These are phyloP conservation scores for Micromesistius poutassou DNA, from an alignment of 2,797 vertebrate genomes.

Conservation along the genomic window DNA sequence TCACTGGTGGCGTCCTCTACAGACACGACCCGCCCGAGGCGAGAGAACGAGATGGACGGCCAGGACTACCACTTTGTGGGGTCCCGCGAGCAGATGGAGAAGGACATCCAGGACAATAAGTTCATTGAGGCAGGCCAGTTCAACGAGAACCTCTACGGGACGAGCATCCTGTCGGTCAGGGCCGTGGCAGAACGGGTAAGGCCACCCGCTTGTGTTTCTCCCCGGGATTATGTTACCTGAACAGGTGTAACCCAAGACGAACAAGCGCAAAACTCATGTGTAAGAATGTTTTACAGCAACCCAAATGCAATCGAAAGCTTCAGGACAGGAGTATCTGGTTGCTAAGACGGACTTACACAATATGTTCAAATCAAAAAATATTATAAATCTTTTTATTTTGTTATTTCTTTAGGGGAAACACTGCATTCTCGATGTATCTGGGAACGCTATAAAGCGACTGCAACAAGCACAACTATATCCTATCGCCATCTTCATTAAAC, in stretches of 20 bases:
- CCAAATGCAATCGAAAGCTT: not conserved
- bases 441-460: conserved; percentile 98
- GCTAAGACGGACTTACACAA: not conserved
- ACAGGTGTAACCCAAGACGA: not conserved
- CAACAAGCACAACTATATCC: conserved; percentile 99
- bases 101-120: conserved; percentile 98
- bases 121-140: conserved; percentile 99
- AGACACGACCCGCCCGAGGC: conserved; percentile 94
- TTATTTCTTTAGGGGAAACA: conserved; percentile 85
- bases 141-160: conserved; percentile 98
- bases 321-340: not conserved
- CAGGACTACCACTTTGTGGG: conserved; percentile 97
- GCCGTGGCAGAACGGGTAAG: conserved; percentile 94
- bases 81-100: conserved; percentile 98
- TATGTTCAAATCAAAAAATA: not conserved
- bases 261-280: not conserved
- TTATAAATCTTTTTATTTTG: not conserved
- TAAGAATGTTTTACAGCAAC: not conserved
- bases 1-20: conserved; percentile 23
- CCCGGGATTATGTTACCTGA: conserved; percentile 7
- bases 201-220: not conserved
- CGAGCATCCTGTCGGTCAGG: conserved; percentile 95
- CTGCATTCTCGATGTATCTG: conserved; percentile 98
- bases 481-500: conserved; percentile 99
- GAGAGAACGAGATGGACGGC: conserved; percentile 93